Evolutionary conservation across 2,113 vertebrate species (phyloP), one percentile per base, ranked within the genome.

Genomic region (Takifugu flavidus): DNA sequence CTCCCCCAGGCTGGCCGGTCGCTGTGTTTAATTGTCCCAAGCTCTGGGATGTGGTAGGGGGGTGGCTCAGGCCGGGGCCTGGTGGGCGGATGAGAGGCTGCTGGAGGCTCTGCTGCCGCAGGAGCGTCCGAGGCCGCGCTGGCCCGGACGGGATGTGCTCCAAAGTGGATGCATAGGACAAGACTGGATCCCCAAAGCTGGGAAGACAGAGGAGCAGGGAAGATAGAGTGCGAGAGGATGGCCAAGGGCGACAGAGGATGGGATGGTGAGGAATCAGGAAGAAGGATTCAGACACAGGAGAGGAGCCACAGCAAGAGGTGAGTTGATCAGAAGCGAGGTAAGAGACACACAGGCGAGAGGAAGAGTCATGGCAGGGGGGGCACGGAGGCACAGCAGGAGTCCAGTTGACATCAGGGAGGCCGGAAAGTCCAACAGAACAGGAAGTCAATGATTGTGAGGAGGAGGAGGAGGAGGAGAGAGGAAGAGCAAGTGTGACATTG

Each of bases 101-200:
- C 88, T 98, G 96, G 57, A 98, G 95, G 59, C 95, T 98, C 87
- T 98, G 96, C 84, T 98, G 96, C 86, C 96, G 94, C 70, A 94
- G 80, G 82, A 98, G 92, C 11, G 96, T 98, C 88, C 93, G 92
- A 57, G 95, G 96, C 78, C 96, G 92, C 75, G 93, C 89, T 56
- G 89, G 91, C 77, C 89, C 87, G 63, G 91, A 89, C 74, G 94
- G 93, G 86, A 96, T 92, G 91, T 95, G 94, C 82, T 98, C 96
- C 92, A 98, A 89, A 80, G 95, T 95, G 89, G 95, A 95, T 70
- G 94, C 87, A 79, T 93, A 93, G 86, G 94, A 94, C 79, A 98
- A 88, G 78, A 93, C 92, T 76, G 93, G 92, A 86, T 96, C 95
- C 88, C 94, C 93, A 88, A 96, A 94, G 92, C 96, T 98, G 72